Evolutionary conservation across 2,797 vertebrate genomes (phyloP), one percentile per base, ranked within the genome.

Genomic region (Lycodopsis pacificus): DNA sequence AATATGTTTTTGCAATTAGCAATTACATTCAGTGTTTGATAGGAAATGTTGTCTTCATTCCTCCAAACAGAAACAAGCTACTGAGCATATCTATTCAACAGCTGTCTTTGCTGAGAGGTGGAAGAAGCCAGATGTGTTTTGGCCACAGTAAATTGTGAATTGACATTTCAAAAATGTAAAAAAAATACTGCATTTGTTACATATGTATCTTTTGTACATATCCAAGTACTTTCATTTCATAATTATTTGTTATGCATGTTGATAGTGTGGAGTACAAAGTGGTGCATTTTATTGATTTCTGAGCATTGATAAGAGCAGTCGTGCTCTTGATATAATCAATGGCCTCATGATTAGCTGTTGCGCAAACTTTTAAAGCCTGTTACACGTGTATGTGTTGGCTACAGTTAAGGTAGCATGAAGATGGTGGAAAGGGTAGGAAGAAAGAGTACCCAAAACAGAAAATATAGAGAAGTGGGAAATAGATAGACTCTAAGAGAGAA

Each of bases 401-500:
- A 51, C 53, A 67, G 74, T 67, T 78, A 63, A 71, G 76, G 73
- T 74, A 80, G 77, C 71, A 79, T 75, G 58, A 71, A 51, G 40
- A 46, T 49, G 17, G 59, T 57, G 38, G 25, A 48, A 64, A 59
- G 48, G 13, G 38, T 19, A 65, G 40, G 49, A 53, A n/a, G 0
- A 12, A 49, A 71, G 42, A 42, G 64, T n/a, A 56, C 12, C 20
- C 7, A 67, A 63, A 53, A 53, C 20, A 64, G 62, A 81, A 58
- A 65, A 71, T 19, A 67, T 4, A 77, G 64, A 80, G 58, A 67
- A 73, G 74, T 9, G 20, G 42, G 71, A 84, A 89, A 90, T 79
- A 59, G 65, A 76, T 78, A 72, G 75, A 88, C 57, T 77, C 42
- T 44, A 66, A 76, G 65, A 81, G 58, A 81, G 71, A 75, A 40